Evolutionary conservation across 2,888 invertebrate species (phyloP).

Genomic region (Pristionchus arcanus): DNA sequence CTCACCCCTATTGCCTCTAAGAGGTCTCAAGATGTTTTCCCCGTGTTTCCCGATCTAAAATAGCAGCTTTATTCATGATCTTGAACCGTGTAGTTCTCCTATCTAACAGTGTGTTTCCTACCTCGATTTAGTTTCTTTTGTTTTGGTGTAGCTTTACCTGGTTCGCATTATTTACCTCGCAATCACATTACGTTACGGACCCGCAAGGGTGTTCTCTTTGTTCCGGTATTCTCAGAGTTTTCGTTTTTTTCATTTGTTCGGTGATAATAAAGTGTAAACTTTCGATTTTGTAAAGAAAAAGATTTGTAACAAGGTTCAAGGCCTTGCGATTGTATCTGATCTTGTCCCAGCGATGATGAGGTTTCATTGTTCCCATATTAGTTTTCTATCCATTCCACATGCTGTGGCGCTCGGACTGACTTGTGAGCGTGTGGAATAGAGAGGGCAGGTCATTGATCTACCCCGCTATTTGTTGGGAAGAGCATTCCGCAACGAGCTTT

Average conservation of each 20-base stretch:
- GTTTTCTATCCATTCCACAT: too few relatives aligned
- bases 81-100: background rate
- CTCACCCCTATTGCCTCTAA: background rate
- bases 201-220: background rate
- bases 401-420: too few relatives aligned
- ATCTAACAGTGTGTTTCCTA: background rate
- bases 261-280: background rate
- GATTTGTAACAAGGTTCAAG: background rate
- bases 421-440: too few relatives aligned
- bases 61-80: background rate
- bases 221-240: background rate
- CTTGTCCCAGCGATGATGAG: too few relatives aligned
- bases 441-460: too few relatives aligned
- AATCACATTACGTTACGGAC: background rate
- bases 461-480: background rate
- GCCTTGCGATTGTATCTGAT: background rate
- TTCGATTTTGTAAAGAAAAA: background rate
- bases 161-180: background rate
- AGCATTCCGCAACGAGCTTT: background rate
- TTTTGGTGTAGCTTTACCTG: background rate
- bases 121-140: background rate
- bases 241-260: constrained; percentile 15
- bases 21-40: background rate
- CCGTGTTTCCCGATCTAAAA: background rate
- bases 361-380: too few relatives aligned